Conservation (phyloP, 2,113 vertebrate species). For the Microcebus jonahi region DNA sequence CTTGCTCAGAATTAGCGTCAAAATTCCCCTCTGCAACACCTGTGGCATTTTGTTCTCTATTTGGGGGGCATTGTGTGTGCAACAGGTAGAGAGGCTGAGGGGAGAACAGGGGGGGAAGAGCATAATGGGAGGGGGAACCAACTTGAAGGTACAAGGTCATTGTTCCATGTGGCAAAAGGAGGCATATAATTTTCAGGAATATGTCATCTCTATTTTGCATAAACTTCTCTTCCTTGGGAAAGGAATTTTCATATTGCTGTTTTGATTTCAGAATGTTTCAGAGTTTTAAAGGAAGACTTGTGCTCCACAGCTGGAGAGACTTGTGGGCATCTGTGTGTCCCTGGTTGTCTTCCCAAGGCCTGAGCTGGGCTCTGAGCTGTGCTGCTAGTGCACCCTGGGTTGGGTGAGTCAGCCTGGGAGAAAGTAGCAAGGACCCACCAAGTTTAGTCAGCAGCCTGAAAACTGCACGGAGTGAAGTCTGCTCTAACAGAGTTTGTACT, state of each 20-base stretch:
- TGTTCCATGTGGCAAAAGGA: background rate
- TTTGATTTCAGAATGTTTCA: background rate
- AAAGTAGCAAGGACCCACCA: background rate
- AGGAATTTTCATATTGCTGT: background rate
- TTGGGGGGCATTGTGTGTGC: background rate
- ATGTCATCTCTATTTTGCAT: background rate
- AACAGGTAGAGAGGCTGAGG: background rate
- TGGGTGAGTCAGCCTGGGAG: background rate
- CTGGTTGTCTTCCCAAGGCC: background rate
- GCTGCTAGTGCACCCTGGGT: too few relatives aligned
- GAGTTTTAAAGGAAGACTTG: background rate
- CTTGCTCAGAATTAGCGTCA: background rate
- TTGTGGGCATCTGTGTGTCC: rapidly evolving
- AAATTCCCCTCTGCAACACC: background rate
- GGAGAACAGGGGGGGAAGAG: background rate
- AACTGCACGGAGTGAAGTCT: background rate
- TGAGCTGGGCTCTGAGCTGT: background rate
- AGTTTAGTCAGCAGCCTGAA: background rate
- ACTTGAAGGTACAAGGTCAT: background rate
- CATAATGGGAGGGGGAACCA: background rate
- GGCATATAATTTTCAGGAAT: background rate
- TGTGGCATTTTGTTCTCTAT: background rate
- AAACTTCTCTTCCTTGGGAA: background rate
- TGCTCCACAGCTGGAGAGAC: background rate
- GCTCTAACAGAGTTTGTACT: background rate